Evolutionary conservation across 1,140 invertebrate genomes (phyloP).

Genomic region (Babylonia areolata): DNA sequence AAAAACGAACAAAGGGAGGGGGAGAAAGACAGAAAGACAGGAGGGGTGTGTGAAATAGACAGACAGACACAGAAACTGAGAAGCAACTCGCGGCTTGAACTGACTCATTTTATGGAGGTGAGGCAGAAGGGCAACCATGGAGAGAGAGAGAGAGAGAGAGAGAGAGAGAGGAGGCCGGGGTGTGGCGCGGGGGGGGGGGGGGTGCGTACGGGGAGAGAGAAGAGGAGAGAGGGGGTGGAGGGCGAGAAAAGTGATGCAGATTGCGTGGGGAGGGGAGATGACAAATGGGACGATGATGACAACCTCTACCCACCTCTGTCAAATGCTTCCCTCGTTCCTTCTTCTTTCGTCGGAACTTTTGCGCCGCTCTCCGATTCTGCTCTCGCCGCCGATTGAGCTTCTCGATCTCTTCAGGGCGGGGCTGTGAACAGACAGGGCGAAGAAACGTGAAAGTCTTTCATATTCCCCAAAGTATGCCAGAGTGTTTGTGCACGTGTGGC

Average conservation of each 20-base stretch:
- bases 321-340: constrained; percentile 50
- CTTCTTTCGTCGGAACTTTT: constrained; percentile 60
- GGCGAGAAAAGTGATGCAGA: constrained; percentile 4
- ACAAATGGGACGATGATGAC: background rate
- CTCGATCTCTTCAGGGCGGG: constrained; percentile 57
- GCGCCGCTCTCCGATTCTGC: constrained; percentile 59
- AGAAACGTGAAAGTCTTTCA: background rate
- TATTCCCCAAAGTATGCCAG: background rate
- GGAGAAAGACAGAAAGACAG: background rate
- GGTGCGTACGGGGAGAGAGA: background rate
- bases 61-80: too few species aligned
- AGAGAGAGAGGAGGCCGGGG: background rate
- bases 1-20: background rate
- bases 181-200: background rate
- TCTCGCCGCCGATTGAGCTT: constrained; percentile 56
- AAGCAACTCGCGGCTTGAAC: too few species aligned
- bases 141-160: background rate
- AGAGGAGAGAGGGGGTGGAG: background rate
- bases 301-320: constrained; percentile 46
- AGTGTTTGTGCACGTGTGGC: background rate
- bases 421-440: constrained; percentile 38
- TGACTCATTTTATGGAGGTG: too few species aligned
- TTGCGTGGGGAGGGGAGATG: background rate
- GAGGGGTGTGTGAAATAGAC: too few species aligned
- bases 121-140: background rate